A percentile compares a stretch with the other conserved stretches of the same genome.
Conservation (phyloP, 2,113 vertebrate species). For the Odocoileus hemionus region DNA sequence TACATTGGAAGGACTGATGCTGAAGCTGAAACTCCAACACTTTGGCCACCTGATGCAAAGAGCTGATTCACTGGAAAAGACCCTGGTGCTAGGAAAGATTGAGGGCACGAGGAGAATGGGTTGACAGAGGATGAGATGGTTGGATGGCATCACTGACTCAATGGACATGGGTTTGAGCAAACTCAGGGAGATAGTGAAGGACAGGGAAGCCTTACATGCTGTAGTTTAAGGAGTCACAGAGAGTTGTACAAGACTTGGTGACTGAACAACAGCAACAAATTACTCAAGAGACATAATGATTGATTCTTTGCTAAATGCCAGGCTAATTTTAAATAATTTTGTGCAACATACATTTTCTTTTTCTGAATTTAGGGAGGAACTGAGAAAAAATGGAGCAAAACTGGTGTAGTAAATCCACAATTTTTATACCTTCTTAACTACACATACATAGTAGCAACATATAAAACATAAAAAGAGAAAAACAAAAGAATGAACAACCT, state of each 20-base stretch:
- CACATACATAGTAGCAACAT: neutral
- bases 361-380: neutral
- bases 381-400: neutral
- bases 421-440: neutral
- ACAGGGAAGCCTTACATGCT: neutral
- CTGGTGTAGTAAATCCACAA: neutral
- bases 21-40: neutral
- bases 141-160: neutral
- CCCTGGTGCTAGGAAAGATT: neutral
- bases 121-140: accelerated
- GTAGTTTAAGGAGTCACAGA: neutral
- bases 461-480: neutral
- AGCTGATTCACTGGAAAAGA: neutral
- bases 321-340: neutral
- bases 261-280: neutral
- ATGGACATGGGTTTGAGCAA: neutral
- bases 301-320: neutral
- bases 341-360: neutral
- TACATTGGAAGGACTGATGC: neutral
- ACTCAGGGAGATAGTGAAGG: neutral
- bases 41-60: neutral
- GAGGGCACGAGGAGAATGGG: neutral
- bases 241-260: neutral
- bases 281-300: neutral
- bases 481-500: neutral